These are phyloP conservation scores for Pseudomyrmex sp. DNA, from an alignment of 1,140 invertebrate species.

Conservation along the genomic window DNA sequence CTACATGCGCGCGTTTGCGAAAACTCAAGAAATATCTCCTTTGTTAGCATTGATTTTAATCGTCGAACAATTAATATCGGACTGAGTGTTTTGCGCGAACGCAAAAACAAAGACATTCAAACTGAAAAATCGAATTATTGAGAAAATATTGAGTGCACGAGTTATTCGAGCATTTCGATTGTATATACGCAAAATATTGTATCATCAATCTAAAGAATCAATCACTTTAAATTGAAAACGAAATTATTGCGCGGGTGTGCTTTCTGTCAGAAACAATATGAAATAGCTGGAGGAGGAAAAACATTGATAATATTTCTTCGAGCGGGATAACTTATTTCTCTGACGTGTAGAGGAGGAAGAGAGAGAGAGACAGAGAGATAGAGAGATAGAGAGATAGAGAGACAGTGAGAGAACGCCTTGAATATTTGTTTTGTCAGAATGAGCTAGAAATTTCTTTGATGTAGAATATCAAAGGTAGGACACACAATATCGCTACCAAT, in stretches of 20 bases:
- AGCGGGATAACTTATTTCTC: slow-evolving; percentile 10
- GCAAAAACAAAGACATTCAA: not conserved
- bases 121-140: slow-evolving; percentile 13
- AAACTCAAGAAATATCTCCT: not conserved
- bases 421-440: not conserved
- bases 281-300: not conserved
- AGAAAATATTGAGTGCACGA: not conserved
- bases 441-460: slow-evolving; percentile 35
- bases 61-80: not conserved
- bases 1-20: not conserved
- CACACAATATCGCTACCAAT: not conserved
- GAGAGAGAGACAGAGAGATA: too few relatives aligned
- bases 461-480: slow-evolving; percentile 8
- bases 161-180: not conserved
- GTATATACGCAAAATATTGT: not conserved
- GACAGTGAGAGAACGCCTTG: not conserved
- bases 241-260: not conserved
- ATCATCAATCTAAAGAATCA: not conserved
- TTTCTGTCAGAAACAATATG: not conserved
- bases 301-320: slow-evolving; percentile 6
- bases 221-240: not conserved
- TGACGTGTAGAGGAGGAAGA: not conserved
- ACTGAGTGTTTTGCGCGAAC: not conserved
- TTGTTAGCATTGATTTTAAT: not conserved
- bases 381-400: too few relatives aligned